A percentile compares a stretch with the other conserved stretches of the same genome.
Conservation (phyloP, 2,888 invertebrate species). For the Agrotis segetum region DNA sequence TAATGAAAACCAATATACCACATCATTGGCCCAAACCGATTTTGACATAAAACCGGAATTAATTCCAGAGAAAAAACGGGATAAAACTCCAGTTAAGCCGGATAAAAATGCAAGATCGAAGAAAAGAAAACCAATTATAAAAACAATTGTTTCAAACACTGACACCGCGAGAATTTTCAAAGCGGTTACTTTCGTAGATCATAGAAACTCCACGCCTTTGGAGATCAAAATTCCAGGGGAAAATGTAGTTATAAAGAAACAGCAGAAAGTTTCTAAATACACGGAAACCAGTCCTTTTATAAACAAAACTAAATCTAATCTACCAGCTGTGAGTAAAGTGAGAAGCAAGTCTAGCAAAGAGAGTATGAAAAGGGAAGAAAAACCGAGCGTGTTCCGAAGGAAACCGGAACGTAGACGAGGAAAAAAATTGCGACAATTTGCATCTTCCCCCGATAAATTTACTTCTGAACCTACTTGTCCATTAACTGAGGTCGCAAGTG, state of each 20-base stretch:
- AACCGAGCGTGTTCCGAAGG: constrained; percentile 26
- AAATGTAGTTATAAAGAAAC: constrained; percentile 21
- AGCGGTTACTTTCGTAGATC: constrained; percentile 77
- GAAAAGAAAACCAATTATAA: constrained; percentile 70
- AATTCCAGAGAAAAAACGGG: constrained; percentile 1
- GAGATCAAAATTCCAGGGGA: constrained; percentile 74
- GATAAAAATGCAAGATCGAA: constrained; percentile 4
- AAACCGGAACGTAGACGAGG: constrained; percentile 26
- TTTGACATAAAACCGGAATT: constrained; percentile 9
- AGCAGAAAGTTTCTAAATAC: constrained; percentile 53
- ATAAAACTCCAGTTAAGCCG: constrained; percentile 4
- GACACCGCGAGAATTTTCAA: constrained; percentile 71
- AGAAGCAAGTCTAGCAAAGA: constrained; percentile 17
- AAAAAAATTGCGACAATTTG: not conserved
- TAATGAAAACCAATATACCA: constrained; percentile 18
- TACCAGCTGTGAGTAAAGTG: constrained; percentile 23
- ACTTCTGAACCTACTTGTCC: constrained; percentile 59
- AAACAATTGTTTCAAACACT: constrained; percentile 71
- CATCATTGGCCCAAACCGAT: not conserved
- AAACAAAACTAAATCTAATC: constrained; percentile 29
- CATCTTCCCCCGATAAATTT: constrained; percentile 55
- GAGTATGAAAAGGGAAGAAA: constrained; percentile 33
- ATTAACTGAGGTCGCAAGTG: constrained; percentile 82
- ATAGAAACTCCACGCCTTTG: constrained; percentile 62
- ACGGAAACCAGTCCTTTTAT: constrained; percentile 43